These are phyloP conservation scores for Rhabdophis nuchalis DNA, from an alignment of 2,797 vertebrate genomes.

Conservation along the genomic window DNA sequence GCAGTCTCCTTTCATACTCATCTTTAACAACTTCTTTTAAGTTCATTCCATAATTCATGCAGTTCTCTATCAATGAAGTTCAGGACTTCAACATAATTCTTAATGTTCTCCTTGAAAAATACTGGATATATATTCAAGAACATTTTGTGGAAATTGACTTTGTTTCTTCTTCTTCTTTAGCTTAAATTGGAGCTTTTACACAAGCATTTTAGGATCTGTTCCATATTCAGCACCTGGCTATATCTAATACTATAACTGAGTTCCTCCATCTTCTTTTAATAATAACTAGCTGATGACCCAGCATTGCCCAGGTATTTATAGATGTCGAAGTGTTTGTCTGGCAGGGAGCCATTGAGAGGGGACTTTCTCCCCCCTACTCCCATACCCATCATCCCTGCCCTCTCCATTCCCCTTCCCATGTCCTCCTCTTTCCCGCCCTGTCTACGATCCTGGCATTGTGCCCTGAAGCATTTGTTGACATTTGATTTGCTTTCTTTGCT, in stretches of 20 bases:
- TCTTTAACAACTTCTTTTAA: not conserved
- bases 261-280: not conserved
- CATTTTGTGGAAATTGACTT: not conserved
- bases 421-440: too few relatives aligned
- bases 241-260: not conserved
- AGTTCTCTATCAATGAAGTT: not conserved
- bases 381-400: too few relatives aligned
- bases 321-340: too few relatives aligned
- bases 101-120: not conserved
- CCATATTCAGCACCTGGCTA: not conserved
- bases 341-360: too few relatives aligned
- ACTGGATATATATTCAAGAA: not conserved
- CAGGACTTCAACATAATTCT: not conserved
- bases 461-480: too few relatives aligned
- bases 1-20: not conserved
- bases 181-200: not conserved
- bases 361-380: too few relatives aligned
- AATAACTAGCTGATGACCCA: not conserved
- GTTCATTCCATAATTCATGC: not conserved
- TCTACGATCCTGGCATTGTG: too few relatives aligned
- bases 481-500: too few relatives aligned
- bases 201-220: not conserved
- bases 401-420: too few relatives aligned
- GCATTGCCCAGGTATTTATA: too few relatives aligned
- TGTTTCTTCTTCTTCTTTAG: not conserved